phyloP scores from a whole-genome alignment of 2,113 vertebrate genomes.

The Polyodon spathula region DNA sequence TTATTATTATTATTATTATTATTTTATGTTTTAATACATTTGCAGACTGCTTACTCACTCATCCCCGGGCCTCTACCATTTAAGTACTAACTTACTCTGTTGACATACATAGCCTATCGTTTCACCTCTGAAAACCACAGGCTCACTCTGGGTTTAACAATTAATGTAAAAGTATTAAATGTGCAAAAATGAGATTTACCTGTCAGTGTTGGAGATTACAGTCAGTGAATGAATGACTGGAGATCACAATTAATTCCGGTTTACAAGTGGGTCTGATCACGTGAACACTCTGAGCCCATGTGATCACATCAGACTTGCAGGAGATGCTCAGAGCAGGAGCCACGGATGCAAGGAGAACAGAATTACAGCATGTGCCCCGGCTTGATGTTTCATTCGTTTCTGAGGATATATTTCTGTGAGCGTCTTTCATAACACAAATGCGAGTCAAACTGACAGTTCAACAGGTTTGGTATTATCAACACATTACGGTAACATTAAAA shows the following conservation, averaged over 20 bases:
- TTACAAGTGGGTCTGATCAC: conserved; percentile 28
- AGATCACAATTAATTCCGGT: conserved; percentile 44
- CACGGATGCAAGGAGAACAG: too few species aligned
- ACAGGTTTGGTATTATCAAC: too few species aligned
- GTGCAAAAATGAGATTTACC: conserved; percentile 32
- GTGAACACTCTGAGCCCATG: too few species aligned
- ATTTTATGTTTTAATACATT: neutral
- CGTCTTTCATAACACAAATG: too few species aligned
- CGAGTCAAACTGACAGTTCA: too few species aligned
- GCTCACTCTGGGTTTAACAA: too few species aligned
- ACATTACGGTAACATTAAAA: too few species aligned
- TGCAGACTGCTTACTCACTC: conserved; percentile 20
- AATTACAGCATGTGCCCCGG: too few species aligned
- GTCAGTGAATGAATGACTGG: conserved; percentile 44
- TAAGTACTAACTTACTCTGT: neutral
- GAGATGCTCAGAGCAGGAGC: too few species aligned
- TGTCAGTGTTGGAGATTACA: conserved; percentile 39
- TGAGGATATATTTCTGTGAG: too few species aligned
- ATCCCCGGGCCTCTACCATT: conserved; percentile 1
- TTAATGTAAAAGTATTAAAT: conserved; percentile 7
- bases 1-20: conserved; percentile 14
- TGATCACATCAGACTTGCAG: too few species aligned
- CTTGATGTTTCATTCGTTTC: too few species aligned
- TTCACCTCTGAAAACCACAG: neutral
- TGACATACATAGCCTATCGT: neutral